Evolutionary conservation across 2,888 invertebrate species (phyloP).

Genomic region (Drosophila colorata): DNA sequence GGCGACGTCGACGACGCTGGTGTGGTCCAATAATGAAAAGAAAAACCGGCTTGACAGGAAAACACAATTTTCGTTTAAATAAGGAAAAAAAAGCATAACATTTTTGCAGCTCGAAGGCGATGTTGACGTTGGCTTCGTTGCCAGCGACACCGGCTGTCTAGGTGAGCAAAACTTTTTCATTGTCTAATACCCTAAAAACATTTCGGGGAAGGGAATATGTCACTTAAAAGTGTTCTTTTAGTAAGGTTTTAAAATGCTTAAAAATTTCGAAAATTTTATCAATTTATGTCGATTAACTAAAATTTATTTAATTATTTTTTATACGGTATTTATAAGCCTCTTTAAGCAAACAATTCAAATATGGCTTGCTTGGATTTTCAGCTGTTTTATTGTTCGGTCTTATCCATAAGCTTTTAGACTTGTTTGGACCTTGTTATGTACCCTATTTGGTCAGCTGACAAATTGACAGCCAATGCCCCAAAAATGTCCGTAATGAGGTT

Average conservation of each 20-base stretch:
- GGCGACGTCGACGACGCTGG: slow-evolving; percentile 44
- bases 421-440: slow-evolving; percentile 18
- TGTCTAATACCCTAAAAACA: slow-evolving; percentile 9
- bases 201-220: not conserved
- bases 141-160: slow-evolving; percentile 6
- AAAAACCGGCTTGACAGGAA: slow-evolving; percentile 77
- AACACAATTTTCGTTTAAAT: slow-evolving; percentile 76
- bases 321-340: slow-evolving; percentile 1
- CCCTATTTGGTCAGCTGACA: slow-evolving; percentile 37
- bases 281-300: not conserved
- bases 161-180: not conserved
- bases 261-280: not conserved
- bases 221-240: not conserved
- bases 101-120: slow-evolving; percentile 36
- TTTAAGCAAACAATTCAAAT: not conserved
- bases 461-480: slow-evolving; percentile 25
- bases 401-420: slow-evolving; percentile 18
- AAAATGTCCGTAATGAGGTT: slow-evolving; percentile 34
- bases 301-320: not conserved
- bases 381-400: slow-evolving; percentile 6
- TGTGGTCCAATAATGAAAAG: slow-evolving; percentile 75
- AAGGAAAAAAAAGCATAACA: slow-evolving; percentile 73
- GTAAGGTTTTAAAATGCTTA: too few relatives aligned
- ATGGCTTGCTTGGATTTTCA: slow-evolving; percentile 14
- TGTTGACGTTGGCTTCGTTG: slow-evolving; percentile 3